phyloP scores from a whole-genome alignment of 2,113 vertebrate genomes.

The Tichodroma muraria region DNA sequence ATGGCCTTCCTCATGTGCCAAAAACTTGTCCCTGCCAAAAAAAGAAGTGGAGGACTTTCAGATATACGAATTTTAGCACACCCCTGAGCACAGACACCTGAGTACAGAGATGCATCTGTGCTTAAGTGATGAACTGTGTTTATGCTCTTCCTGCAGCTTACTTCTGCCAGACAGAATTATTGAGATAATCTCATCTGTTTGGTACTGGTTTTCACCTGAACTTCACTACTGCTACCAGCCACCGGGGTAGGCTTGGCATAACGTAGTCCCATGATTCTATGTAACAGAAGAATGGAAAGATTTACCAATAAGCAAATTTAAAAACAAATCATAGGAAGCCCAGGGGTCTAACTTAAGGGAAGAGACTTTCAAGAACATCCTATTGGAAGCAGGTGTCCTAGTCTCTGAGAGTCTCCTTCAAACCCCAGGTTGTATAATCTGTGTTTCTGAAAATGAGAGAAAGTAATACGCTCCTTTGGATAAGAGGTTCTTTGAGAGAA shows the following conservation, averaged over 20 bases:
- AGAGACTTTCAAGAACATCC: not conserved
- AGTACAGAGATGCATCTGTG: not conserved
- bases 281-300: not conserved
- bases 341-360: not conserved
- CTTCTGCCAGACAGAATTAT: not conserved
- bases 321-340: not conserved
- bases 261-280: not conserved
- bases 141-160: not conserved
- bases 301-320: not conserved
- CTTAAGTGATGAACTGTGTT: not conserved
- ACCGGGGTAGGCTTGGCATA: not conserved
- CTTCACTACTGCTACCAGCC: not conserved
- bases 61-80: not conserved
- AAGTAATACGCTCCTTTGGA: not conserved
- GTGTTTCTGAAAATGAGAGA: not conserved
- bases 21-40: not conserved
- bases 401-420: not conserved
- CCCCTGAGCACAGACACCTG: not conserved
- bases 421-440: not conserved
- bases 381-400: not conserved
- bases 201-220: not conserved
- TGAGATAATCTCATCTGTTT: not conserved
- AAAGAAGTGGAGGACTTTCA: not conserved
- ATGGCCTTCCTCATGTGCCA: not conserved
- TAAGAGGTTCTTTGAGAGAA: not conserved